Evolutionary conservation across 2,888 invertebrate species (phyloP).

Genomic region (Drosophila mimetica): DNA sequence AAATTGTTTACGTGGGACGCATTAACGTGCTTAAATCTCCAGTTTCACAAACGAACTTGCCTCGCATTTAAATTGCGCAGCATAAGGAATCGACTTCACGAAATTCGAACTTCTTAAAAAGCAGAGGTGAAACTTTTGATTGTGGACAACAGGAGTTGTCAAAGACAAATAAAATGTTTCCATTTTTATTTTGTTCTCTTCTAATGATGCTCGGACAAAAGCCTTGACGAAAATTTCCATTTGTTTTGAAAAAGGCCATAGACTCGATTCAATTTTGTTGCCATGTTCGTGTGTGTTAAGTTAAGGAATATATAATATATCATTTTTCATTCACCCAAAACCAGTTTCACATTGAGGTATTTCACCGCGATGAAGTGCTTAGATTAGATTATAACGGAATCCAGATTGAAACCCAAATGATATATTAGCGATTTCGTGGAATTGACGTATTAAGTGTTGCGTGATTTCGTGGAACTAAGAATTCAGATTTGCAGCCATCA

Average conservation of each 20-base stretch:
- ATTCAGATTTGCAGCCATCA: constrained; percentile 9
- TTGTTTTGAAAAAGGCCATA: constrained; percentile 10
- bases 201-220: constrained; percentile 61
- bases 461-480: constrained; percentile 1
- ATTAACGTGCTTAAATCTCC: constrained; percentile 13
- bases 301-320: constrained; percentile 1
- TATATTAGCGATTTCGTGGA: background rate
- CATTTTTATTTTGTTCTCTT: constrained; percentile 18
- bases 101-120: constrained; percentile 24
- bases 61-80: constrained; percentile 19
- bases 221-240: constrained; percentile 27
- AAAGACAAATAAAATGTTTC: constrained; percentile 54
- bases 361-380: background rate
- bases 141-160: constrained; percentile 43
- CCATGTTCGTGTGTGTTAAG: constrained; percentile 2
- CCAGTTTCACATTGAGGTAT: constrained; percentile 18
- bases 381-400: constrained; percentile 19
- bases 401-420: background rate
- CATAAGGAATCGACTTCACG: constrained; percentile 5
- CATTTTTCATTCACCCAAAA: background rate
- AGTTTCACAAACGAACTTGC: constrained; percentile 4
- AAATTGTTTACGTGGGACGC: constrained; percentile 13
- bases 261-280: constrained; percentile 31
- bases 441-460: background rate
- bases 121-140: constrained; percentile 50